Evolutionary conservation across 2,113 vertebrate species (phyloP).

Genomic region (Planiliza haematocheilus): DNA sequence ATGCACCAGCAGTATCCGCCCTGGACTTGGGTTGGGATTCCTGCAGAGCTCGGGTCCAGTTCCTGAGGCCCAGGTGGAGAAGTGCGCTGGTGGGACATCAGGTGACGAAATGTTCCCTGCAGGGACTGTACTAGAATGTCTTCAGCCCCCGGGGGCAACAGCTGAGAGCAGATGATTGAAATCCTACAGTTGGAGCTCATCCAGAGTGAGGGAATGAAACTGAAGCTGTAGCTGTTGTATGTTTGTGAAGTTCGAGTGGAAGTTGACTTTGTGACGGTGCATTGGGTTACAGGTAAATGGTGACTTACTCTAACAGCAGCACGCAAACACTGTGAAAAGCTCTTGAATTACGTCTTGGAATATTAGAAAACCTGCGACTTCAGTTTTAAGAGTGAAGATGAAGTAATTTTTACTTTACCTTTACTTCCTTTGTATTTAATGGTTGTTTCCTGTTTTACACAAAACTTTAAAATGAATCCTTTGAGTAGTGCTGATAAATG

Average conservation of each 20-base stretch:
- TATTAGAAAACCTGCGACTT: no score
- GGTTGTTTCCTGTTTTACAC: no score
- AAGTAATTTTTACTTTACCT: no score
- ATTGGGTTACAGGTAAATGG: no score
- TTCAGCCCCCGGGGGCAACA: slow-evolving; percentile 20
- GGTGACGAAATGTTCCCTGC: slow-evolving; percentile 45
- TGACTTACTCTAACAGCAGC: no score
- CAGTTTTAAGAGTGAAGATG: no score
- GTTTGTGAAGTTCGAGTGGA: slow-evolving; percentile 37
- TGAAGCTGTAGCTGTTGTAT: background rate
- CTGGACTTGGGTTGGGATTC: slow-evolving; percentile 5
- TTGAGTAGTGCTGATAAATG: no score
- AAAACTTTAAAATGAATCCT: no score
- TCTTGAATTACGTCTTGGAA: no score
- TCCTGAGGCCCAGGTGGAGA: background rate
- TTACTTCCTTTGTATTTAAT: no score
- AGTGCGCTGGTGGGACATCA: background rate
- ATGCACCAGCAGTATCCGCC: background rate
- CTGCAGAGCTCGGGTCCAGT: background rate
- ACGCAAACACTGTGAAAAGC: no score
- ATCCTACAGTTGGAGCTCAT: slow-evolving; percentile 31
- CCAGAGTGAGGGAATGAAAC: slow-evolving; percentile 16
- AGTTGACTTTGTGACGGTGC: slow-evolving; percentile 18
- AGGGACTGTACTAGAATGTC: slow-evolving; percentile 31
- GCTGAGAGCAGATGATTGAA: slow-evolving; percentile 43